Evolutionary conservation across 2,113 vertebrate genomes (phyloP), one percentile per base, ranked within the genome.

Genomic region (Lutjanus erythropterus): DNA sequence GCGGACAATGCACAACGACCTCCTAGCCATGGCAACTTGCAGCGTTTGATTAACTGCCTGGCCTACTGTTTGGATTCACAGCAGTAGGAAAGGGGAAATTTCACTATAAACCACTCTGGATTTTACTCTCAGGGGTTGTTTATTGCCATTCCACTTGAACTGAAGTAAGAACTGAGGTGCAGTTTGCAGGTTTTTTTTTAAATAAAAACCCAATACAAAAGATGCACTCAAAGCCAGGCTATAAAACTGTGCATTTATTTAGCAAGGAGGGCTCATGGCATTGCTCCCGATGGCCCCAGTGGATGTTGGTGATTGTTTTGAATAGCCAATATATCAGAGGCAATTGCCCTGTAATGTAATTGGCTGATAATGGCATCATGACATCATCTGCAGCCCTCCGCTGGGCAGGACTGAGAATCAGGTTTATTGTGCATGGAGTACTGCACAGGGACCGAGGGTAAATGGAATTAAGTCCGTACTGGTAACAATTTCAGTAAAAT

Each of bases 331-430:
- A 91, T 81, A 79, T 92, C 88, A 88, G 66, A 88, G 56, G 68
- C 85, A 89, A 93, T 92, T 90, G 86, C 78, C 78, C 73, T 83
- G 71, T 92, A 92, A 94, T 92, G 84, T 88, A 90, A 94, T 90
- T 88, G 87, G 69, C 85, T 88, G 74, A 86, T 92, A 92, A 92
- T 92, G 78, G 80, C 75, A 83, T 85, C 71, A 88, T 88, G 88
- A 90, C 92, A 87, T 90, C 87, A 92, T 92, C 66, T 87, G 74
- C 61, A 85, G 78, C 71, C 53, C 64, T 80, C 61, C 81, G 78
- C 72, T 1, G 31, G 62, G 80, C 77, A 58, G 70, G 74, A 81
- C 58, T 59, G 78, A 76, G 70, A 89, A 79, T 84, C 71, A 29
- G 66, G 79, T 89, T 89, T 77, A 87, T 83, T 76, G 69, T 77